These are phyloP conservation scores for Grammomys dolichurus DNA, from an alignment of 2,113 vertebrate genomes.

Conservation along the genomic window DNA sequence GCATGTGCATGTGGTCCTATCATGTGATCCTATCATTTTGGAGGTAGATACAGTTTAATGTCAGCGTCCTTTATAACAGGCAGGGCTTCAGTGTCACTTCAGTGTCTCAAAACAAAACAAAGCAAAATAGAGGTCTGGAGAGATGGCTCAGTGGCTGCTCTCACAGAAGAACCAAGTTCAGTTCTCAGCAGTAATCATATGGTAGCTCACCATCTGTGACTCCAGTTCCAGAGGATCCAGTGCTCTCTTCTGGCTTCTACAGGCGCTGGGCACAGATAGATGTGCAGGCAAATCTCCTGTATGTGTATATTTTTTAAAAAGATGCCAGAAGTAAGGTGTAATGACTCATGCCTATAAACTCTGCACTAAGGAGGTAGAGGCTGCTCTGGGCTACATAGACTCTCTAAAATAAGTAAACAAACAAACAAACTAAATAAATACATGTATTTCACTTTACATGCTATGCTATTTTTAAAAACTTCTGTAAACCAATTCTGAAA, in stretches of 20 bases:
- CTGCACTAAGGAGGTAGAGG: background rate
- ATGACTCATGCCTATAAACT: background rate
- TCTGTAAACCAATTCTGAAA: constrained; percentile 42
- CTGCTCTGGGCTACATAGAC: background rate
- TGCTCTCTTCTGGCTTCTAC: background rate
- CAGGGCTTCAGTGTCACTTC: background rate
- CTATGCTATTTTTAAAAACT: constrained; percentile 23
- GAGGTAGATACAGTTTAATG: background rate
- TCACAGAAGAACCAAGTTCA: background rate
- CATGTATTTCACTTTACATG: background rate
- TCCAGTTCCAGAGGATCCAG: background rate
- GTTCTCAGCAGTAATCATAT: background rate
- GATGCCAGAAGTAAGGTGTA: background rate
- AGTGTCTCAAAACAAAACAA: background rate
- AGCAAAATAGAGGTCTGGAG: background rate
- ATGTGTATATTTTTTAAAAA: background rate
- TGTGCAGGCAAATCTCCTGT: background rate
- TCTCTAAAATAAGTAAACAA: background rate
- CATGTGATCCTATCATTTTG: background rate
- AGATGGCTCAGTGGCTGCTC: background rate
- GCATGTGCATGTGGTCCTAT: background rate
- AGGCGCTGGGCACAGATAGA: background rate
- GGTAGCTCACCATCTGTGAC: background rate
- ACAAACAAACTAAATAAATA: background rate
- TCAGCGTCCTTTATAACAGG: background rate